Evolutionary conservation across 2,113 vertebrate genomes (phyloP).

Genomic region (Stegastes partitus): DNA sequence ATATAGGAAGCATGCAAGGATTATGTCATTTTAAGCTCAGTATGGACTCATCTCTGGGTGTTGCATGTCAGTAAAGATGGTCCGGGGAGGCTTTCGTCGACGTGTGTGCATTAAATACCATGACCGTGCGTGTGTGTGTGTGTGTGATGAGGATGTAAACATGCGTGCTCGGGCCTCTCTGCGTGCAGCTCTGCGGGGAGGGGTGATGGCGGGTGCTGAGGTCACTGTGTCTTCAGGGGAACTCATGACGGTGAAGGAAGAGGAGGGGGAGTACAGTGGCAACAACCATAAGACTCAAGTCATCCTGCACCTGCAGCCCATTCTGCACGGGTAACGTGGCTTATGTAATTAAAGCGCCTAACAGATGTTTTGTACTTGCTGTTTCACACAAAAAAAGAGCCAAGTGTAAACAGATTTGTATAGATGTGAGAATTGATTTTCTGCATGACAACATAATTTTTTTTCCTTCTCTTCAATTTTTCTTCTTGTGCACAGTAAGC

Average conservation of each 20-base stretch:
- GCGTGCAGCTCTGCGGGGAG: slow-evolving; percentile 59
- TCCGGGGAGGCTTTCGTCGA: slow-evolving; percentile 32
- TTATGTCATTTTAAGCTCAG: slow-evolving; percentile 54
- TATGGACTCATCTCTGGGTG: slow-evolving; percentile 40
- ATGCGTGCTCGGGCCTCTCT: slow-evolving; percentile 45
- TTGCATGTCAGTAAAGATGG: slow-evolving; percentile 53
- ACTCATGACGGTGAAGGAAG: slow-evolving; percentile 89
- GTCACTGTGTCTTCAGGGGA: slow-evolving; percentile 91
- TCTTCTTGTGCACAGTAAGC: not conserved
- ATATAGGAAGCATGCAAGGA: slow-evolving; percentile 36
- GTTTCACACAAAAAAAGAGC: not conserved
- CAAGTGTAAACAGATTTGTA: not conserved
- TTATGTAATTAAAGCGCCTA: slow-evolving; percentile 5
- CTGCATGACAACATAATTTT: not conserved
- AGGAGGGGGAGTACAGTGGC: slow-evolving; percentile 88
- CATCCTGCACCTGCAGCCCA: slow-evolving; percentile 90
- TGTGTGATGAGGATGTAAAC: slow-evolving; percentile 57
- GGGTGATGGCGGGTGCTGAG: slow-evolving; percentile 90
- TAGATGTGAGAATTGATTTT: not conserved
- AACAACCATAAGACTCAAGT: slow-evolving; percentile 89
- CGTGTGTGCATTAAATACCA: slow-evolving; percentile 41
- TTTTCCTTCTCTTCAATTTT: not conserved
- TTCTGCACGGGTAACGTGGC: slow-evolving; percentile 88
- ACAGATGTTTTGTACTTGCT: not conserved
- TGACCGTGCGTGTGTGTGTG: slow-evolving; percentile 19